A percentile compares a stretch with the other conserved stretches of the same genome.
These are phyloP conservation scores for Pterocles orientalis DNA, from an alignment of 2,113 vertebrate genomes.

Conservation along the genomic window DNA sequence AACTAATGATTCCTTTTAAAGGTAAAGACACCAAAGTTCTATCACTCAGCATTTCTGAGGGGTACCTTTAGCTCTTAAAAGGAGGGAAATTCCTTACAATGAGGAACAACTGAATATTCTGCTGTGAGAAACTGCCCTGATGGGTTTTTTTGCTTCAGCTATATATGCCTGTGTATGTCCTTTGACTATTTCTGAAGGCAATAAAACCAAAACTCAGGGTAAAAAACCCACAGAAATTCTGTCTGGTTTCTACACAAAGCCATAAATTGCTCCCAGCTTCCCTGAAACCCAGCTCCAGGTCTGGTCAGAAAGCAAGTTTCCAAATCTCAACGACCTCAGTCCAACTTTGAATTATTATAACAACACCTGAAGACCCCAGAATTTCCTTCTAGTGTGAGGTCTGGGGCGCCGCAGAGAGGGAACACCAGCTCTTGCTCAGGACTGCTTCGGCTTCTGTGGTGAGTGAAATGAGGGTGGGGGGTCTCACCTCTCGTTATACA, in stretches of 20 bases:
- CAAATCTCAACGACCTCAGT: neutral
- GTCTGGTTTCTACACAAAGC: slow-evolving; percentile 32
- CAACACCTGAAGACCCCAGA: neutral
- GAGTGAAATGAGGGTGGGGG: neutral
- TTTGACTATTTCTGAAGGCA: slow-evolving; percentile 27
- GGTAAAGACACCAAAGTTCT: neutral
- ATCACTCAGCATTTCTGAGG: slow-evolving; percentile 17
- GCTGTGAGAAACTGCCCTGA: slow-evolving; percentile 5
- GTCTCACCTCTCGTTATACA: neutral
- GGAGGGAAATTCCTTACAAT: neutral
- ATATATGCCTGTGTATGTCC: neutral
- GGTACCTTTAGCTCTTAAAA: neutral
- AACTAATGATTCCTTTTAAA: neutral
- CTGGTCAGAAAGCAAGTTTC: neutral
- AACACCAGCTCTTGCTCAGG: neutral
- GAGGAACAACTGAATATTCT: neutral
- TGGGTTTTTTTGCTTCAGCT: neutral
- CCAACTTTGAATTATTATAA: neutral
- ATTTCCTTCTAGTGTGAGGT: neutral
- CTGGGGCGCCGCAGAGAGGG: neutral
- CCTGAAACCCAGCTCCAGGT: neutral
- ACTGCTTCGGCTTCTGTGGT: neutral
- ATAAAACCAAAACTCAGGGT: neutral
- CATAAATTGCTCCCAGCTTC: slow-evolving; percentile 34
- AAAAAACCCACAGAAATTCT: slow-evolving; percentile 30